Percentiles rank a stretch among this genome's conserved stretches.
These are phyloP conservation scores for Daboia siamensis DNA, from an alignment of 2,113 vertebrate species.

Conservation along the genomic window DNA sequence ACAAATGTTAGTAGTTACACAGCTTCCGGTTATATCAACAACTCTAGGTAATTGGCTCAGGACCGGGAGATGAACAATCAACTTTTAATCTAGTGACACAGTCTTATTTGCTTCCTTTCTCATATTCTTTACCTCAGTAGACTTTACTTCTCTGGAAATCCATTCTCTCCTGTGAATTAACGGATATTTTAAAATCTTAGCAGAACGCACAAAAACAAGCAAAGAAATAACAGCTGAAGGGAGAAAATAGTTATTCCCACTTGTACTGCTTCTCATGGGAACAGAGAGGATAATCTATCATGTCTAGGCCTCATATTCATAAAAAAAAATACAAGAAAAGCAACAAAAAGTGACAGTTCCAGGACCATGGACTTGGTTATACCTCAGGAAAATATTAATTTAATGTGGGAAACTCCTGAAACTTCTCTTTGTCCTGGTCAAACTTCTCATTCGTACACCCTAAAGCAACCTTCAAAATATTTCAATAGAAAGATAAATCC, in stretches of 20 bases:
- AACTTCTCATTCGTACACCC: neutral
- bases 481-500: neutral
- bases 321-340: neutral
- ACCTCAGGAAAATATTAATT: neutral
- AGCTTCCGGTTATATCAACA: slow-evolving; percentile 35
- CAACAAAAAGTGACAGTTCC: neutral
- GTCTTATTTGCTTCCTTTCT: neutral
- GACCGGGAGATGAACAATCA: slow-evolving; percentile 1
- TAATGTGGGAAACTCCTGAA: neutral
- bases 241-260: neutral
- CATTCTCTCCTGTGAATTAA: neutral
- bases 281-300: neutral
- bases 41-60: slow-evolving; percentile 9
- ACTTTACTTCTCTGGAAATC: neutral
- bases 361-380: neutral
- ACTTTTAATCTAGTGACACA: neutral
- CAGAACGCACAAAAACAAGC: neutral
- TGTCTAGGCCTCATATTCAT: neutral
- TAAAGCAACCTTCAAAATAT: neutral
- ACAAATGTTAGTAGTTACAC: slow-evolving; percentile 48
- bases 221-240: neutral
- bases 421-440: neutral
- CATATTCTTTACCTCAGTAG: neutral
- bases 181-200: neutral
- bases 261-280: neutral